Percentiles rank a stretch among this genome's conserved stretches.
Evolutionary conservation across 1,140 invertebrate species (phyloP).

Genomic region (Drosophila watanabei): DNA sequence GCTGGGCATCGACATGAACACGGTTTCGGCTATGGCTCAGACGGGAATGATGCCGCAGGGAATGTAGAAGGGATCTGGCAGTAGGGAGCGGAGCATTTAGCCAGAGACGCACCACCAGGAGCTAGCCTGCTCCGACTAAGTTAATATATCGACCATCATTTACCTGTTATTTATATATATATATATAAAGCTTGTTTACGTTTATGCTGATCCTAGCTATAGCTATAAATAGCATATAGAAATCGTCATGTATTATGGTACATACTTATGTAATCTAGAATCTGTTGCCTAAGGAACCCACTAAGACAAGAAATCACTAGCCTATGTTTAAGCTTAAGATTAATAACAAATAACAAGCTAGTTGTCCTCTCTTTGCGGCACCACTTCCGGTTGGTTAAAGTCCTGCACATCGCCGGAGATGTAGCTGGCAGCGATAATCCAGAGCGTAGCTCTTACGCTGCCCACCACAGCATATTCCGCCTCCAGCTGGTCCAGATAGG

Average conservation of each 20-base stretch:
- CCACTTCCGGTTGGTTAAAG: constrained; percentile 41
- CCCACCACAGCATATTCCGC: constrained; percentile 42
- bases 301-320: constrained; percentile 35
- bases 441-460: constrained; percentile 49
- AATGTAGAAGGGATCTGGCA: constrained; percentile 24
- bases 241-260: constrained; percentile 47
- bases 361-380: constrained; percentile 16
- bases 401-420: constrained; percentile 68
- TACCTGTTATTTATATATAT: constrained; percentile 56
- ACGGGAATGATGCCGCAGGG: constrained; percentile 42
- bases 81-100: constrained; percentile 49
- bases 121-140: constrained; percentile 43
- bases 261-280: constrained; percentile 43
- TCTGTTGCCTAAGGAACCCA: constrained; percentile 52
- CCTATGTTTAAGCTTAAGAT: constrained; percentile 42
- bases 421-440: constrained; percentile 58
- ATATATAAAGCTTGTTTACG: constrained; percentile 56
- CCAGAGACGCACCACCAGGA: constrained; percentile 19
- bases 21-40: constrained; percentile 74
- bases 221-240: constrained; percentile 38
- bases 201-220: constrained; percentile 54
- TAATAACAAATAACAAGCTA: constrained; percentile 34
- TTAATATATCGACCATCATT: constrained; percentile 54
- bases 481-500: constrained; percentile 55
- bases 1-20: constrained; percentile 88